phyloP scores from a whole-genome alignment of 2,797 vertebrate genomes.

The Chrysocyon brachyurus region DNA sequence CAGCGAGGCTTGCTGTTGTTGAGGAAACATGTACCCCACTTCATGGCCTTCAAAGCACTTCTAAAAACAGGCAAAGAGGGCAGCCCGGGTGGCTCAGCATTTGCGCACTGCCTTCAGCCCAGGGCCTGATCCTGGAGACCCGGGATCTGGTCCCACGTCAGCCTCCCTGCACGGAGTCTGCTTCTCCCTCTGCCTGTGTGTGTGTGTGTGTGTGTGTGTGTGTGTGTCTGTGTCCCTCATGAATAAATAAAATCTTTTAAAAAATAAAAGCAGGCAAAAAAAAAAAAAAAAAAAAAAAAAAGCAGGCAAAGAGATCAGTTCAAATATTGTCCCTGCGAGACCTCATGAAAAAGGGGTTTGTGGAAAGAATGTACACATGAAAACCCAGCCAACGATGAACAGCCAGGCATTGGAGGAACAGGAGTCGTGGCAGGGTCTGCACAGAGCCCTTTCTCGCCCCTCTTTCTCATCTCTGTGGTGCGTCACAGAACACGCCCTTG shows the following conservation, averaged over 20 bases:
- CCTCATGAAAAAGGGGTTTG: not conserved
- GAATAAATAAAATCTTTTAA: no score
- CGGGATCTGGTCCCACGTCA: no score
- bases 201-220: no score
- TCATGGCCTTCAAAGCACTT: not conserved
- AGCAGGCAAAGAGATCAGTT: not conserved
- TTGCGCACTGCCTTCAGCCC: no score
- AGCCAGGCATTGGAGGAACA: not conserved
- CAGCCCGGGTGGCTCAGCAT: no score
- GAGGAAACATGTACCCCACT: not conserved
- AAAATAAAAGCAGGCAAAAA: not conserved
- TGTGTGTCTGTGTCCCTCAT: no score
- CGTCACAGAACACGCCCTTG: not conserved
- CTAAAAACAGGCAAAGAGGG: not conserved
- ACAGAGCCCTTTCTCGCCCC: not conserved
- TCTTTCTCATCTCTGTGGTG: not conserved
- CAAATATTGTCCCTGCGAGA: not conserved
- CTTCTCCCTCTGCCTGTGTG: no score
- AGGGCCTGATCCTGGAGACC: no score
- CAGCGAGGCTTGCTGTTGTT: not conserved
- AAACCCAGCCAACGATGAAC: fast-evolving
- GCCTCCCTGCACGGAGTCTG: no score
- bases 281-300: no score
- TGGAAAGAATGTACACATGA: fast-evolving
- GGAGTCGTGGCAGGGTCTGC: fast-evolving